Evolutionary conservation across 2,113 vertebrate genomes (phyloP).

Genomic region (Phocoena phocoena): DNA sequence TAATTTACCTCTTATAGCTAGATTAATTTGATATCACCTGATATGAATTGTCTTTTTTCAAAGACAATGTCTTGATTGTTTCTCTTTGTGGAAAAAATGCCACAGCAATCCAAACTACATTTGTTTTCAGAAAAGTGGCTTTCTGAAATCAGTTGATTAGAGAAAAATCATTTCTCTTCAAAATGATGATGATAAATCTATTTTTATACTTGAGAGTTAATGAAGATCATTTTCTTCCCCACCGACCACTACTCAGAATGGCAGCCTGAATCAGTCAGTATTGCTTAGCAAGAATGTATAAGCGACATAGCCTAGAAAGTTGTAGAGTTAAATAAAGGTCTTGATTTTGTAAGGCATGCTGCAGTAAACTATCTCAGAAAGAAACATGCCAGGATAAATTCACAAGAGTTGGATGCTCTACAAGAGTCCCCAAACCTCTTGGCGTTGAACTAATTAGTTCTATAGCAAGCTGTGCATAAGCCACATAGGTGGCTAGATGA

Average conservation of each 20-base stretch:
- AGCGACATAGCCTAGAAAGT: not conserved
- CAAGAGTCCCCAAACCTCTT: not conserved
- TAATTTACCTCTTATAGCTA: not conserved
- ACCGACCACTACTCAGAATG: not conserved
- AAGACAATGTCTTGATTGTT: conserved; percentile 13
- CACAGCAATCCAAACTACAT: not conserved
- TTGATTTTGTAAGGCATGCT: not conserved
- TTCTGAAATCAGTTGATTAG: not conserved
- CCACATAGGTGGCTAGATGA: not conserved
- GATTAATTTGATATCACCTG: conserved; percentile 19
- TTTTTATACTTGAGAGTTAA: not conserved
- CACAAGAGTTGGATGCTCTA: not conserved
- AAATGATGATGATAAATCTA: not conserved
- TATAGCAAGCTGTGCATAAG: not conserved
- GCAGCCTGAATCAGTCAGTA: not conserved
- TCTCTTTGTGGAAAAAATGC: not conserved
- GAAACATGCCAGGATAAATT: not conserved
- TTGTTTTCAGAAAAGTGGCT: conserved; percentile 34
- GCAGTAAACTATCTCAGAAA: not conserved
- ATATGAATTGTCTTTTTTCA: not conserved
- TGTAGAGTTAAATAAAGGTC: not conserved
- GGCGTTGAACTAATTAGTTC: not conserved
- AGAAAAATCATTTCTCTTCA: not conserved
- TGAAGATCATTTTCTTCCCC: conserved; percentile 16
- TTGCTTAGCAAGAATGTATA: not conserved